A percentile compares a stretch with the other conserved stretches of the same genome.
phyloP scores from a whole-genome alignment of 2,797 vertebrate genomes.

The Loris lydekkerianus region DNA sequence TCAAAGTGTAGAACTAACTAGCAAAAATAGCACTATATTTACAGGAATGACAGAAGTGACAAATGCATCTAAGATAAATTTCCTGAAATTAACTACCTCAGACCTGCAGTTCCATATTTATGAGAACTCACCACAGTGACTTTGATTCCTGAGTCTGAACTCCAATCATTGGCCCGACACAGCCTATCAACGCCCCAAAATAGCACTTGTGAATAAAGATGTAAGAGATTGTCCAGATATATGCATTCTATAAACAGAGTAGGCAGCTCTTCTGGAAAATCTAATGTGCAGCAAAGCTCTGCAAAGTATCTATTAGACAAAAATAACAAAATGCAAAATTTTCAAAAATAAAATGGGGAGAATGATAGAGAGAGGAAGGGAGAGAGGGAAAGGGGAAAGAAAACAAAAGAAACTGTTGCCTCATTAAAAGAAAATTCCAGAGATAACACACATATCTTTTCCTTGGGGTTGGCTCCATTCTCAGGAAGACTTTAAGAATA shows the following conservation, averaged over 20 bases:
- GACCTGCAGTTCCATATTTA: not conserved
- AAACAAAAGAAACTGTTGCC: not conserved
- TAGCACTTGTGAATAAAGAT: not conserved
- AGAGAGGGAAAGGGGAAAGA: no score
- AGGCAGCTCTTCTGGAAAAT: not conserved
- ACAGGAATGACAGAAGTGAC: not conserved
- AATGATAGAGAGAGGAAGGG: rapidly evolving
- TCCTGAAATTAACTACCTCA: not conserved
- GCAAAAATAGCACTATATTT: constrained; percentile 33
- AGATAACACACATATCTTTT: not conserved
- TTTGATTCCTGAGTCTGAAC: not conserved
- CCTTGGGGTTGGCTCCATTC: not conserved
- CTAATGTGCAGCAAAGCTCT: not conserved
- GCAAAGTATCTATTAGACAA: not conserved
- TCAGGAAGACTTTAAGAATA: not conserved
- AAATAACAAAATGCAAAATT: not conserved
- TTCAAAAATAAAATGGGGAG: no score
- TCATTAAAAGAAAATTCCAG: not conserved
- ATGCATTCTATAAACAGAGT: not conserved
- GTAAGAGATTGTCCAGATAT: not conserved
- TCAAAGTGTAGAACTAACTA: not conserved
- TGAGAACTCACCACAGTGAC: not conserved
- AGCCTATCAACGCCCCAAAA: not conserved
- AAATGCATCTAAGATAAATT: not conserved
- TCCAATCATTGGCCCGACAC: not conserved